These are phyloP conservation scores for Rhabdomys pumilio DNA, from an alignment of 2,797 vertebrate genomes.

Conservation along the genomic window DNA sequence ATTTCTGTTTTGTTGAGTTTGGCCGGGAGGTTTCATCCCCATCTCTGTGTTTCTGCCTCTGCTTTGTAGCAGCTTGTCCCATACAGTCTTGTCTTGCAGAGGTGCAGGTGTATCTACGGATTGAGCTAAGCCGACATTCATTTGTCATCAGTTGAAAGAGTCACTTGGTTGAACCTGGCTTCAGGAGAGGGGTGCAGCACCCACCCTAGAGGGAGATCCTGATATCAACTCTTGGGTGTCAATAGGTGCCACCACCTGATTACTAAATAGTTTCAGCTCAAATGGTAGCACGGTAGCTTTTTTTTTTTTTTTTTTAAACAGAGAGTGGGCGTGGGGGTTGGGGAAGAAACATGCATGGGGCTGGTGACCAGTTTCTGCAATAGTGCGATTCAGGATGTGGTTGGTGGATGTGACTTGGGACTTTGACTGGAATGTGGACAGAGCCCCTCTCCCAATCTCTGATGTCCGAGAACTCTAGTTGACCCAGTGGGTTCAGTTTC, in stretches of 20 bases:
- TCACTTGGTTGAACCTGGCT: too few species aligned
- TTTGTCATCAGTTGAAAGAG: rapidly evolving
- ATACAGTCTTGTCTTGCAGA: neutral
- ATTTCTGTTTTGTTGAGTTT: neutral
- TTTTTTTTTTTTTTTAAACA: too few species aligned
- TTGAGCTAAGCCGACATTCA: neutral
- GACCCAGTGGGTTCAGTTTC: neutral
- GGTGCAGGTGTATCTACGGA: neutral
- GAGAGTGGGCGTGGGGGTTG: too few species aligned
- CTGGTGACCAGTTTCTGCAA: neutral
- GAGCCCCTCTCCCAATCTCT: neutral
- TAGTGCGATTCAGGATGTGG: neutral
- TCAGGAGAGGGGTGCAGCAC: rapidly evolving
- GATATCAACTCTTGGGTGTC: neutral
- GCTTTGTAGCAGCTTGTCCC: too few species aligned
- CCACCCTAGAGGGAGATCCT: neutral
- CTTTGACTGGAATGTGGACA: neutral
- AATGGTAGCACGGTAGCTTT: neutral
- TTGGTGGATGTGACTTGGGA: neutral
- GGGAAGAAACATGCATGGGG: too few species aligned
- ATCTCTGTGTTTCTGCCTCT: rapidly evolving
- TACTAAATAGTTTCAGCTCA: rapidly evolving
- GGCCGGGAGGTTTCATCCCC: neutral
- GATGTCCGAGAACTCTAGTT: neutral
- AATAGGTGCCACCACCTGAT: neutral